Evolutionary conservation across 2,113 vertebrate species (phyloP).

Genomic region (Hyperoodon ampullatus): DNA sequence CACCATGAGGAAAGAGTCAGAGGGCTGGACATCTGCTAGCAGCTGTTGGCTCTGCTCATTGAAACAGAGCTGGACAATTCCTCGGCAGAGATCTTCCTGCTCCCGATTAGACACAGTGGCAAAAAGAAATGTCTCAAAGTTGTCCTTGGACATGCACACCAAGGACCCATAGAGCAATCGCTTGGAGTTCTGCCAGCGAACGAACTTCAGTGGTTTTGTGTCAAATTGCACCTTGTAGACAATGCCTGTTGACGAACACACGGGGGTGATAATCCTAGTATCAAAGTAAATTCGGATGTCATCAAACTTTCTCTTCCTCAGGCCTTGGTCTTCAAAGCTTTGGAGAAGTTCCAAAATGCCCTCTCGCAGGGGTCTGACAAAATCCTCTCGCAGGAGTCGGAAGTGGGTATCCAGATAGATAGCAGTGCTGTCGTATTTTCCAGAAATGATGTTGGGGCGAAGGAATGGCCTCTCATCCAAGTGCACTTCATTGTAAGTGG

Average conservation of each 20-base stretch:
- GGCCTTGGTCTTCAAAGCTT: conserved; percentile 81
- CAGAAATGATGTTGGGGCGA: conserved; percentile 89
- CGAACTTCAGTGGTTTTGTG: conserved; percentile 87
- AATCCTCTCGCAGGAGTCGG: conserved; percentile 95
- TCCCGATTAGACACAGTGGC: conserved; percentile 92
- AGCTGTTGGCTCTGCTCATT: conserved; percentile 87
- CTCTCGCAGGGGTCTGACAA: conserved; percentile 93
- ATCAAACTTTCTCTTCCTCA: conserved; percentile 89
- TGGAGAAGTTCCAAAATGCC: conserved; percentile 91
- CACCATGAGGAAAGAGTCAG: conserved; percentile 94
- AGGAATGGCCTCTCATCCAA: conserved; percentile 89
- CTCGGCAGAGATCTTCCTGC: conserved; percentile 83
- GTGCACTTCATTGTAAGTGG: conserved; percentile 90
- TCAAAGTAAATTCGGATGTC: conserved; percentile 93
- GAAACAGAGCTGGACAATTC: conserved; percentile 91
- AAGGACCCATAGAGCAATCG: conserved; percentile 94
- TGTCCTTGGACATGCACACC: conserved; percentile 94
- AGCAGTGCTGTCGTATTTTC: conserved; percentile 87
- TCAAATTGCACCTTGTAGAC: conserved; percentile 93
- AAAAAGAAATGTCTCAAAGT: conserved; percentile 94
- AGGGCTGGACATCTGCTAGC: conserved; percentile 85
- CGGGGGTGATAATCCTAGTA: conserved; percentile 85
- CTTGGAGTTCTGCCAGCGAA: conserved; percentile 96
- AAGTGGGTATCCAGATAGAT: conserved; percentile 96
- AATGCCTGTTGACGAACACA: conserved; percentile 88